phyloP scores from a whole-genome alignment of 2,113 vertebrate genomes.

The Cephalopholis sonnerati region DNA sequence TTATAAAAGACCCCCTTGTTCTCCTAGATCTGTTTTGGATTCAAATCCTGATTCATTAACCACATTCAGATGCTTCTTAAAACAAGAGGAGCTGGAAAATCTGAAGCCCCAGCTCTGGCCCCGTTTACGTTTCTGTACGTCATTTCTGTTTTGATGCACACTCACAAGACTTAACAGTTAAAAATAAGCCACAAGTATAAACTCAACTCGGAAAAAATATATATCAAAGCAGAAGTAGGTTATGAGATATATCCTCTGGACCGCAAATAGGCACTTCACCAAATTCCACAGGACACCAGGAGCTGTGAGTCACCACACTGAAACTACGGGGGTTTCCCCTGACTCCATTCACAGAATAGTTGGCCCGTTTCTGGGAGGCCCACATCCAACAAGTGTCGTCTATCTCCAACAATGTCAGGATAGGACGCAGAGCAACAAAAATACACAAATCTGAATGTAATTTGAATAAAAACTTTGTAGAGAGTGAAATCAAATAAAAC shows the following conservation, averaged over 20 bases:
- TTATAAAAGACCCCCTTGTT: neutral
- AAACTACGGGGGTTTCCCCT: conserved; percentile 79
- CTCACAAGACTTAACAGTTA: conserved; percentile 69
- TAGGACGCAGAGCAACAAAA: conserved; percentile 7
- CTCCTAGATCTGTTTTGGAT: neutral
- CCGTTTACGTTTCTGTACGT: conserved; percentile 36
- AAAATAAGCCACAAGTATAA: conserved; percentile 56
- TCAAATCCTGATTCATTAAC: conserved; percentile 34
- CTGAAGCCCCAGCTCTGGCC: conserved; percentile 35
- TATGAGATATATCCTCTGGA: conserved; percentile 58
- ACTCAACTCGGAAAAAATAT: conserved; percentile 14
- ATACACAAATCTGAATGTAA: conserved; percentile 4
- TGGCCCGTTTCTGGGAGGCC: conserved; percentile 60
- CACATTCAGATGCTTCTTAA: conserved; percentile 39
- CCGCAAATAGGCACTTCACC: conserved; percentile 72
- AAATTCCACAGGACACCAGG: conserved; percentile 81
- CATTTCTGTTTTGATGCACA: conserved; percentile 67
- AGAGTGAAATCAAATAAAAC: conserved; percentile 13
- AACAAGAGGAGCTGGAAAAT: conserved; percentile 57
- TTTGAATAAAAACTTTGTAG: neutral
- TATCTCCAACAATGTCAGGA: conserved; percentile 51
- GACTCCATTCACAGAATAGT: conserved; percentile 73
- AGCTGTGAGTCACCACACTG: conserved; percentile 78
- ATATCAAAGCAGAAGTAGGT: conserved; percentile 76
- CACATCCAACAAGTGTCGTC: conserved; percentile 49